These are phyloP conservation scores for Euwallacea fornicatus DNA, from an alignment of 1,140 invertebrate species.

Conservation along the genomic window DNA sequence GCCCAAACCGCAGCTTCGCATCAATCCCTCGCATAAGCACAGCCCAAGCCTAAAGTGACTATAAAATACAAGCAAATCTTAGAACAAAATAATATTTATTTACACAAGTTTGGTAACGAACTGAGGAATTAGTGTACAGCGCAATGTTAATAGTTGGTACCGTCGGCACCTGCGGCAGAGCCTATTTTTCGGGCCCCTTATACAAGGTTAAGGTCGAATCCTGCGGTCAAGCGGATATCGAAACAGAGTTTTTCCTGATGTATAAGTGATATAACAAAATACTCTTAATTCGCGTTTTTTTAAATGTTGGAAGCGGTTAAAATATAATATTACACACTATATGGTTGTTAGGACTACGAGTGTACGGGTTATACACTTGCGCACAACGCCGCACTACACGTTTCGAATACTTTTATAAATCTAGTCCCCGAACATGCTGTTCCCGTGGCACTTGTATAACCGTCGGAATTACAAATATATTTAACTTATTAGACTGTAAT, in stretches of 20 bases:
- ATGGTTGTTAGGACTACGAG: conserved; percentile 35
- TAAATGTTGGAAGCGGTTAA: conserved; percentile 32
- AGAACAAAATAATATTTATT: conserved; percentile 31
- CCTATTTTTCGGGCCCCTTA: background rate
- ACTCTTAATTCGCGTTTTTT: conserved; percentile 32
- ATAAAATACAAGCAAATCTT: conserved; percentile 6
- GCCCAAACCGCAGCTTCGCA: no score
- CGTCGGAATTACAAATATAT: conserved; percentile 12
- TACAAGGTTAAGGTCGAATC: conserved; percentile 10
- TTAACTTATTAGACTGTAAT: conserved; percentile 20
- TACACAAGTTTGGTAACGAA: conserved; percentile 13
- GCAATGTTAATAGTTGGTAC: background rate
- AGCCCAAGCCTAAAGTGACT: background rate
- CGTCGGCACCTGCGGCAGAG: background rate
- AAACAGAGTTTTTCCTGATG: conserved; percentile 21
- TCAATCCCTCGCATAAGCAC: no score
- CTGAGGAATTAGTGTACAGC: conserved; percentile 1
- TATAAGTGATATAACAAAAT: conserved; percentile 38
- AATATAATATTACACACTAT: conserved; percentile 34
- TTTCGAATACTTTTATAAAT: background rate
- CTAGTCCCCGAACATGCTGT: background rate
- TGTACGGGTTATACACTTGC: background rate
- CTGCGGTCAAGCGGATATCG: background rate
- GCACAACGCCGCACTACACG: background rate
- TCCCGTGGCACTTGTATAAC: conserved; percentile 6